A percentile compares a stretch with the other conserved stretches of the same genome.
phyloP scores from a whole-genome alignment of 2,888 invertebrate genomes.

The Drosophila kanekoi region DNA sequence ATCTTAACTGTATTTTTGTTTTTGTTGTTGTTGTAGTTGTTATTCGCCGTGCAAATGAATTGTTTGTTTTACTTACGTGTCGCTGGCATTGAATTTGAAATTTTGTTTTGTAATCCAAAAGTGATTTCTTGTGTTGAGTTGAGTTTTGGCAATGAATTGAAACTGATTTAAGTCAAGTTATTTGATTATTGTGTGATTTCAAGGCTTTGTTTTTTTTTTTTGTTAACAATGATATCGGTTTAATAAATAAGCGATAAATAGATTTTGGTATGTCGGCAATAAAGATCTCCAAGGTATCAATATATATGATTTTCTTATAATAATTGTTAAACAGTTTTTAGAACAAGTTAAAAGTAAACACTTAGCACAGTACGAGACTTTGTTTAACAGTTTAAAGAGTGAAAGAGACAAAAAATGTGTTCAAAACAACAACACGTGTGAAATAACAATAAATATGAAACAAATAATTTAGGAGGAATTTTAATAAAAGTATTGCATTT shows the following conservation, averaged over 20 bases:
- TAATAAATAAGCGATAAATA: slow-evolving; percentile 7
- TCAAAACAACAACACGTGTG: slow-evolving; percentile 13
- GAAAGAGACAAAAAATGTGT: not conserved
- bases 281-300: slow-evolving; percentile 12
- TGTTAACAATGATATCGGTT: not conserved
- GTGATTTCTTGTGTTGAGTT: slow-evolving; percentile 6
- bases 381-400: slow-evolving; percentile 30
- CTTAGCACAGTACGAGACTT: slow-evolving; percentile 51
- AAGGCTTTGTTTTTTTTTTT: slow-evolving; percentile 1
- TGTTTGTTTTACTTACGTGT: slow-evolving; percentile 47
- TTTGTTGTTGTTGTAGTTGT: not conserved
- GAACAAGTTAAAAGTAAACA: slow-evolving; percentile 47
- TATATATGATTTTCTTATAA: slow-evolving; percentile 12
- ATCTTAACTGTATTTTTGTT: slow-evolving; percentile 18
- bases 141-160: slow-evolving; percentile 27
- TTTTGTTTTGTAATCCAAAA: slow-evolving; percentile 49
- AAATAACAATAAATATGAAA: slow-evolving; percentile 28
- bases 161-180: slow-evolving; percentile 17
- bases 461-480: slow-evolving; percentile 15
- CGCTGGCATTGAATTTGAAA: slow-evolving; percentile 40
- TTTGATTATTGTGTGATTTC: slow-evolving; percentile 15
- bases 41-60: slow-evolving; percentile 6
- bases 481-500: slow-evolving; percentile 49
- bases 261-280: slow-evolving; percentile 27
- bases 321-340: slow-evolving; percentile 20